These are phyloP conservation scores for Xylocopa sonorina DNA, from an alignment of 1,140 invertebrate genomes.

Conservation along the genomic window DNA sequence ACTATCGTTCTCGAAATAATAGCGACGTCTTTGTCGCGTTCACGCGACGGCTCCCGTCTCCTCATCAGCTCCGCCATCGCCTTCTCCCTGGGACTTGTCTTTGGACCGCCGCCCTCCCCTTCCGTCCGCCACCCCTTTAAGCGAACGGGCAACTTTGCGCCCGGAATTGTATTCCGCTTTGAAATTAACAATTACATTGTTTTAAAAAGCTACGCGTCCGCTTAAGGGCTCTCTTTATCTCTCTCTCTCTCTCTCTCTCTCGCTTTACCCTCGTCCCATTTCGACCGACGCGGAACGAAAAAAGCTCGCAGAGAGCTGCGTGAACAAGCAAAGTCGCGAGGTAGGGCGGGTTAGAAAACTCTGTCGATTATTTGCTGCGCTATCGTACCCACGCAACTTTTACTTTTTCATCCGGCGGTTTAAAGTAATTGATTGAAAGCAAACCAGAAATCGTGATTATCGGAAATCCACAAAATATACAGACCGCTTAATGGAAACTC, in stretches of 20 bases:
- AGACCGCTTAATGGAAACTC: too few species aligned
- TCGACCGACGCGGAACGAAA: conserved; percentile 36
- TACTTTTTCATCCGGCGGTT: conserved; percentile 53
- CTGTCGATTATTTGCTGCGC: conserved; percentile 61
- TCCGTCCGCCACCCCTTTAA: conserved; percentile 49
- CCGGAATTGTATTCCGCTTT: conserved; percentile 66
- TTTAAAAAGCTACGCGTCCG: conserved; percentile 65
- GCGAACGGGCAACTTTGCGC: conserved; percentile 56
- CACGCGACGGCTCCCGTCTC: conserved; percentile 42
- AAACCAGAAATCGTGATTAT: too few species aligned
- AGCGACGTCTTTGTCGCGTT: conserved; percentile 67
- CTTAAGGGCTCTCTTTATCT: conserved; percentile 50
- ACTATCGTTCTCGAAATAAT: conserved; percentile 72
- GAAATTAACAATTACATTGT: conserved; percentile 72
- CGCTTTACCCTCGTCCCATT: conserved; percentile 40
- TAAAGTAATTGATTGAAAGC: conserved; percentile 46
- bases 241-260: too few species aligned
- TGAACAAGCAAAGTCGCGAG: conserved; percentile 13
- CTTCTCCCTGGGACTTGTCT: not conserved
- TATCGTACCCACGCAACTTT: conserved; percentile 56
- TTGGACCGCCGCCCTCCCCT: conserved; percentile 2
- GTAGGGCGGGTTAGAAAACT: conserved; percentile 45
- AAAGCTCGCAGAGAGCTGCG: conserved; percentile 31
- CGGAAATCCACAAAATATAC: too few species aligned
- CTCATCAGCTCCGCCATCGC: conserved; percentile 43